Evolutionary conservation across 2,888 invertebrate genomes (phyloP).

Genomic region (Ophion ventricosus): DNA sequence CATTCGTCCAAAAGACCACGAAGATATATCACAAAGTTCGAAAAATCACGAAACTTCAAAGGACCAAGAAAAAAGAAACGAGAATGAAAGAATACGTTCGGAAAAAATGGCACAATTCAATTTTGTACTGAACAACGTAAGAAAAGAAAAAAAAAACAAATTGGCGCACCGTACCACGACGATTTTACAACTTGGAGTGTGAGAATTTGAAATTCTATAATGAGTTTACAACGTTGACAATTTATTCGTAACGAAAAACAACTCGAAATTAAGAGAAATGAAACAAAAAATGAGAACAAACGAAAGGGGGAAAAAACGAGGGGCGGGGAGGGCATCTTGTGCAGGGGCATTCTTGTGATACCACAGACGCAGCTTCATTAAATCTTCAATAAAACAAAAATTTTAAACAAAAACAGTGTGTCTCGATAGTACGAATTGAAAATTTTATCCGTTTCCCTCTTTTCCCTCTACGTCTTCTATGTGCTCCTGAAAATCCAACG

Average conservation of each 20-base stretch:
- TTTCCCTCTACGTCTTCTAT: constrained; percentile 3
- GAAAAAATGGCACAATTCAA: constrained; percentile 61
- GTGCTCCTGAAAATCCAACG: constrained; percentile 12
- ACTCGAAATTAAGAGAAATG: constrained; percentile 26
- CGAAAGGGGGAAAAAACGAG: constrained; percentile 20
- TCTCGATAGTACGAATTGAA: constrained; percentile 67
- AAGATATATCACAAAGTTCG: constrained; percentile 6
- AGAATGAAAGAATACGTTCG: constrained; percentile 68
- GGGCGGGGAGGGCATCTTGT: constrained; percentile 74
- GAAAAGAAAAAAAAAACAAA: constrained; percentile 6
- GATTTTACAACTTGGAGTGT: constrained; percentile 15
- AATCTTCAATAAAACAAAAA: constrained; percentile 75
- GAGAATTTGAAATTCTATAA: constrained; percentile 62
- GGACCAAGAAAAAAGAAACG: constrained; percentile 68
- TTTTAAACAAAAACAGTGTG: constrained; percentile 60
- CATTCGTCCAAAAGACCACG: background rate
- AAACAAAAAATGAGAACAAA: constrained; percentile 17
- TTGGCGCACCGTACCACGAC: background rate
- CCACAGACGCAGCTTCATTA: constrained; percentile 81
- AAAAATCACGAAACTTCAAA: constrained; percentile 65
- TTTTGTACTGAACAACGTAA: constrained; percentile 21
- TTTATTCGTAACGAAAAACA: constrained; percentile 63
- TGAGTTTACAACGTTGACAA: constrained; percentile 71
- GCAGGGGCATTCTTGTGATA: constrained; percentile 82
- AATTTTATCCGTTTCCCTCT: background rate